phyloP scores from a whole-genome alignment of 2,113 vertebrate species.

The Clarias macrocephalus region DNA sequence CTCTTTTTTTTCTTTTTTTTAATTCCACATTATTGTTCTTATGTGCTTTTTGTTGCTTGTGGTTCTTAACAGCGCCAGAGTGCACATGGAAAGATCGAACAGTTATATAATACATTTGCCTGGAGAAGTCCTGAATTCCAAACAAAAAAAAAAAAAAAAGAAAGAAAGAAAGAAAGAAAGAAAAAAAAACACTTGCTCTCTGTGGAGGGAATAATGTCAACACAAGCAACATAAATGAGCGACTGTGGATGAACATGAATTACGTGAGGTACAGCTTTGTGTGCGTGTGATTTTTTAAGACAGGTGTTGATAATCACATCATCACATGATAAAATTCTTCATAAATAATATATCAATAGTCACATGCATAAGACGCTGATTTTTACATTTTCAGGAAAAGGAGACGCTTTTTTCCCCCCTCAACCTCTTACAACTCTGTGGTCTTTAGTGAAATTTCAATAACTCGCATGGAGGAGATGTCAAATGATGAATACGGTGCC shows the following conservation, averaged over 20 bases:
- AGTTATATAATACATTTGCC: constrained; percentile 55
- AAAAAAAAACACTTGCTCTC: constrained; percentile 14
- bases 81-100: constrained; percentile 46
- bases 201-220: constrained; percentile 45
- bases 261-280: background rate
- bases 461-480: constrained; percentile 8
- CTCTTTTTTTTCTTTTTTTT: constrained; percentile 10
- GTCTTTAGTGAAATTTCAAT: constrained; percentile 1
- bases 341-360: background rate
- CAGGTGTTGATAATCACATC: background rate
- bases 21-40: constrained; percentile 44
- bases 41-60: constrained; percentile 28
- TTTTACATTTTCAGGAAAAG: constrained; percentile 5
- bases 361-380: background rate
- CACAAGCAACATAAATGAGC: constrained; percentile 28
- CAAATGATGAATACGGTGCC: constrained; percentile 3
- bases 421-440: too few relatives aligned
- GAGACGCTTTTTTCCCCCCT: background rate
- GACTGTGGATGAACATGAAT: constrained; percentile 27
- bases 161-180: constrained; percentile 47
- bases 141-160: constrained; percentile 41
- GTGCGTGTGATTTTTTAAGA: background rate
- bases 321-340: background rate
- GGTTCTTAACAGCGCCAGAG: constrained; percentile 35
- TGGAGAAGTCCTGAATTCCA: constrained; percentile 51